Evolutionary conservation across 2,113 vertebrate species (phyloP).

Genomic region (Pygoscelis adeliae): DNA sequence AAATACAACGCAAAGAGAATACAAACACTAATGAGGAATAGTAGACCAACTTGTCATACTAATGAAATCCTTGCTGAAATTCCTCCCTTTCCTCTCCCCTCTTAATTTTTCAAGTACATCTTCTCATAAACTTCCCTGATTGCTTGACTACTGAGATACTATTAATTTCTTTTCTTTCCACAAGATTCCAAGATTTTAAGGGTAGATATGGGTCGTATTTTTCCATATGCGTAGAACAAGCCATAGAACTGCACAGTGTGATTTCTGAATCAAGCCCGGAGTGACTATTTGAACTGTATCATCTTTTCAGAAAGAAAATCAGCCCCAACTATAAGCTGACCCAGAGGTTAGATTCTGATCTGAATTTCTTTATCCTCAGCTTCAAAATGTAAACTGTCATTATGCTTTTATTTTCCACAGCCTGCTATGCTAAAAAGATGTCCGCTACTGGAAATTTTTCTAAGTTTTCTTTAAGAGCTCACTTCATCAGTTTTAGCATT

Average conservation of each 20-base stretch:
- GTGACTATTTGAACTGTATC: background rate
- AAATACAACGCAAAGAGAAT: background rate
- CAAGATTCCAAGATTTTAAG: background rate
- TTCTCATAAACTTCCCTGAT: background rate
- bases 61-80: background rate
- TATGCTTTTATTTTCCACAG: background rate
- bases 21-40: background rate
- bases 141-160: background rate
- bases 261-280: background rate
- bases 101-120: conserved; percentile 17
- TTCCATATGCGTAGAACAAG: background rate
- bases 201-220: background rate
- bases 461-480: background rate
- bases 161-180: background rate
- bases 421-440: background rate
- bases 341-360: background rate
- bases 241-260: background rate
- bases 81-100: background rate
- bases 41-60: background rate
- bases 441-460: background rate
- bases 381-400: background rate
- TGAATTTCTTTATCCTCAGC: background rate
- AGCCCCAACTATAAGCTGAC: background rate
- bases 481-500: background rate
- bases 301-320: background rate